Evolutionary conservation across 2,113 vertebrate genomes (phyloP).

Genomic region (Ondatra zibethicus): DNA sequence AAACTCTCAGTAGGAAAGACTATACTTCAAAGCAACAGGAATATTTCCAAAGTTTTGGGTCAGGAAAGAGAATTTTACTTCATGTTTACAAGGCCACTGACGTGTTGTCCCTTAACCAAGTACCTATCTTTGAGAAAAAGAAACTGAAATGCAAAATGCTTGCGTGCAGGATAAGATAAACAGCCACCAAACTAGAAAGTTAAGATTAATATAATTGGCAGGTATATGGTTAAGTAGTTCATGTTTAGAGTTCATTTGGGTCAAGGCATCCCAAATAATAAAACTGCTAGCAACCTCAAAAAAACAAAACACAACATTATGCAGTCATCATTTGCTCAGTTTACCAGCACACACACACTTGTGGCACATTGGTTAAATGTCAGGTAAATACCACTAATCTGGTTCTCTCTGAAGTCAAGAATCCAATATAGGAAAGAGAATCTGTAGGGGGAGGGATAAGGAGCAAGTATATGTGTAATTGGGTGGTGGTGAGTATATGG

Average conservation of each 20-base stretch:
- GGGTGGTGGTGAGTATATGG: not conserved
- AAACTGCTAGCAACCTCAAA: not conserved
- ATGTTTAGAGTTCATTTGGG: not conserved
- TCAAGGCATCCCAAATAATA: not conserved
- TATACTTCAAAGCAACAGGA: not conserved
- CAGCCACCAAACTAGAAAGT: conserved; percentile 20
- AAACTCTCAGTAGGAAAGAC: not conserved
- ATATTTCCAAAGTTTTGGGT: not conserved
- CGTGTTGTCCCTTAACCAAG: not conserved
- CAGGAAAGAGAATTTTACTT: not conserved
- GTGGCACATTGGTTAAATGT: not conserved
- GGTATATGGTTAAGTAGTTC: not conserved
- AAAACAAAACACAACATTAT: not conserved
- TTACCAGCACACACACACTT: not conserved
- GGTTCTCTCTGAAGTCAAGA: not conserved
- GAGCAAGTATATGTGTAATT: not conserved
- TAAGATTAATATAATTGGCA: not conserved
- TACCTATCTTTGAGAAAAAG: not conserved
- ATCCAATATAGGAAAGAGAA: not conserved
- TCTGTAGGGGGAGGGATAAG: not conserved
- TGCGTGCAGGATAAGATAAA: too few relatives aligned
- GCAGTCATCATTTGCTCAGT: not conserved
- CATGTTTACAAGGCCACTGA: not conserved
- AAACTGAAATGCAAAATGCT: not conserved
- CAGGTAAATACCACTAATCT: not conserved